Base-by-base conservation (phyloP, 2,888 invertebrate species). In the Drosophila macrothrix region DNA sequence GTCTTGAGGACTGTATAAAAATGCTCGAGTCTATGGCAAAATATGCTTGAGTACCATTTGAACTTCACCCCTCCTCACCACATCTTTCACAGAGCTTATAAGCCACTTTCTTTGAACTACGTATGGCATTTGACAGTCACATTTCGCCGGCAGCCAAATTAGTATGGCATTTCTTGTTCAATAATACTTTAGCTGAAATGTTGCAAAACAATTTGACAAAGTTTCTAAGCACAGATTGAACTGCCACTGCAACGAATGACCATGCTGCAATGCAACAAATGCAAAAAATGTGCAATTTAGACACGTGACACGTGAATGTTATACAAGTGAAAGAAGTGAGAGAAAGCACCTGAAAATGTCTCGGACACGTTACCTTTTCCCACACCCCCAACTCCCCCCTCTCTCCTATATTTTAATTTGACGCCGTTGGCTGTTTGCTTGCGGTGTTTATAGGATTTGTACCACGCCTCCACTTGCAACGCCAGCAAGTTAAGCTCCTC, bases 391-490 rank as follows among this genome's bases (percentile, higher is more conserved):
- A 22, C 9, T 55, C 19, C 4, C 33, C 33, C 4, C 12, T 0
- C 64, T 6, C 16, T 7, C 12, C 14, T 16, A 35, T 16, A 49
- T 66, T n/a, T n/a, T 19, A 53, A 37, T 22, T 29, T 52, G n/a
- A 66, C 50, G 33, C 29, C 33, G 41, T 67, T 67, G 67, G 67
- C 60, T 76, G 65, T 76, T 78, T 71, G 74, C 65, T 66, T 76
- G 80, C 64, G 61, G 58, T 67, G 67, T 72, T 83, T 83, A 83
- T 83, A 76, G 81, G 70, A 81, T 76, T 76, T 69, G 58, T 16
- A 43, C 31, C 60, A 71, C 64, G 50, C 73, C 56, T 22, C 37
- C 31, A 10, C 19, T 25, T 28, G 9, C 33, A 63, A 37, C 56
- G 59, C 63, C 74, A 67, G n/a, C 61, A 74, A 75, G 60, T 75